Evolutionary conservation across 2,888 invertebrate genomes (phyloP), one percentile per base, ranked within the genome.

Genomic region (Eutolmus rufibarbis): DNA sequence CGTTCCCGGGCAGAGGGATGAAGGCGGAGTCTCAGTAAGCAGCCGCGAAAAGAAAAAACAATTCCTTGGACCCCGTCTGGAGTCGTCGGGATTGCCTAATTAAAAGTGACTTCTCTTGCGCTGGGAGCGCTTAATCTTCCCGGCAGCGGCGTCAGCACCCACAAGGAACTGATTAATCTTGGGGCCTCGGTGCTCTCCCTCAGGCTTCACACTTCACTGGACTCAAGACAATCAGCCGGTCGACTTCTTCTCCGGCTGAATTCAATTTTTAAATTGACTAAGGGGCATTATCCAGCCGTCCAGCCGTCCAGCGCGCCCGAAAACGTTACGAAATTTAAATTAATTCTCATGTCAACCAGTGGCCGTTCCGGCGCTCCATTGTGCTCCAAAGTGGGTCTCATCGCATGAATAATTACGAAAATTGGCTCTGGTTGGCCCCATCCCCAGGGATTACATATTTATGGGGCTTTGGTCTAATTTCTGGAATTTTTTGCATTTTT

Each of bases 331-430:
- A 40, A 40, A 37, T 40, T 37, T n/a, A 19, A 77, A 77, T 77
- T 40, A 77, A 77, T 77, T 77, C 77, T 28, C 34, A 77, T 77
- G 77, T 77, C 77, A 77, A 77, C 77, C 40, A 40, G 23, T 40
- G 77, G 19, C 37, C 77, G 31, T 37, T 77, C 40, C 77, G 19
- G 16, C 77, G 31, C 31, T 77, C 77, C 77, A 77, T 77, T 77
- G 77, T 77, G n/a, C 31, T 40, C 16, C 37, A 19, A 77, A 77
- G 40, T 77, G 40, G 77, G 77, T 37, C 77, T 77, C 77, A 77
- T 40, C 77, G 77, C 77, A 77, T 77, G 77, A 77, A 77, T 77
- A 77, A 77, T 77, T 37, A 77, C 37, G 8, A 31, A 37, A 40
- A 40, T n/a, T 40, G 77, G 34, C n/a, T 77, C 12, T 28, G 66